Base-by-base conservation (phyloP, 2,888 invertebrate genomes). In the Villa cingulata region DNA sequence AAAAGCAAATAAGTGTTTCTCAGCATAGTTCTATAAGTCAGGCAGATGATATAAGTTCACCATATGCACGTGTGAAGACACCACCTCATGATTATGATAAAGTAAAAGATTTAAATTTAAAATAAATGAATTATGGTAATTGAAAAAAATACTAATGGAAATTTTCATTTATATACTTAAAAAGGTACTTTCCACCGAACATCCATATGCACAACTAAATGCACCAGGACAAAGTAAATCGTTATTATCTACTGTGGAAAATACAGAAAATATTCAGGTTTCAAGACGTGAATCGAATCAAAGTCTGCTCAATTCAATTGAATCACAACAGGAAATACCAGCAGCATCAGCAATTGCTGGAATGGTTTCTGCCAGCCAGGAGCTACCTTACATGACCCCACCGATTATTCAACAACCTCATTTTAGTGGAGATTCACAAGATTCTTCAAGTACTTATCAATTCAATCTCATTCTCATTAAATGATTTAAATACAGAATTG, bases 341-440 rank as follows among this genome's bases (percentile, higher is more conserved):
- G 89, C 89, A n/a, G 86, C 86, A 10, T 81, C 83, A 42, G 89
- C 89, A 7, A 88, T 89, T 58, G 82, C 86, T 48, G 89, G 89
- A 15, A 81, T 83, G 61, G 75, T 89, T 55, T 85, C 88, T 36
- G 89, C 89, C 37, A 88, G 85, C 64, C 86, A 86, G 64, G 89
- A 89, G 64, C 70, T 89, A 60, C 89, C 89, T 1, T 89, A 89
- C 65, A 89, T 89, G 79, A 89, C 89, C 12, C 88, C 88, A 43
- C 88, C 83, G 55, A 66, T 86, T 62, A 59, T 78, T 17, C 70
- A 66, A 64, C 74, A 73, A 41, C 74, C 77, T 41, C 82, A 90
- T 66, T 90, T 90, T 63, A 90, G 89, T 62, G 90, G 90, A 0
- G 90, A 91, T 66, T 90, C 90, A 4, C 88, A 89, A 56, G 90